These are phyloP conservation scores for Mastigias papua DNA, from an alignment of 30 jellyfish, hydroid and myxozoan species.

Conservation along the genomic window DNA sequence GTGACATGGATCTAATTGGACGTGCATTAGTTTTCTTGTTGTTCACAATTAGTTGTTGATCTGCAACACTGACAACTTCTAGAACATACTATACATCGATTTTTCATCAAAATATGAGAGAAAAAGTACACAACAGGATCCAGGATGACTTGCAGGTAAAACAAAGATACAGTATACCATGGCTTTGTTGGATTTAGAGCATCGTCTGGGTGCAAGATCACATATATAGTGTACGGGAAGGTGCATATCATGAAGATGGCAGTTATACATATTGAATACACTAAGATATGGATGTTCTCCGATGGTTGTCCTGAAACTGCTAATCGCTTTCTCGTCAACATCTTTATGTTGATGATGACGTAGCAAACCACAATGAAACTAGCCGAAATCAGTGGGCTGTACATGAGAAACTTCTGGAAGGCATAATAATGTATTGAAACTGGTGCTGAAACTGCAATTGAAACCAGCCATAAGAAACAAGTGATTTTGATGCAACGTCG, in stretches of 20 bases:
- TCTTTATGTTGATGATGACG: neutral
- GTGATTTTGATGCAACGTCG: neutral
- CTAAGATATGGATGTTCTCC: neutral
- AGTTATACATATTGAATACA: neutral
- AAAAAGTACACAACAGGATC: slow-evolving; percentile 2
- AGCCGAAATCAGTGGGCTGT: neutral
- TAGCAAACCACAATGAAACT: neutral
- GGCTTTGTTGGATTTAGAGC: neutral
- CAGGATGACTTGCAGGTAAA: neutral
- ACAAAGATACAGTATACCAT: neutral
- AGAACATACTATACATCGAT: neutral
- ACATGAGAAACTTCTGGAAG: neutral
- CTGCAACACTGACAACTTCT: neutral
- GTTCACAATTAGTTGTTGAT: no score
- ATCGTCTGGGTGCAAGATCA: no score
- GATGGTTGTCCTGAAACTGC: neutral
- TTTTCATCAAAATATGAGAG: neutral
- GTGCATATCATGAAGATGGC: neutral
- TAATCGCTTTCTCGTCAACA: neutral
- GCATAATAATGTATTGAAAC: neutral
- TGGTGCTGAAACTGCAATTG: neutral
- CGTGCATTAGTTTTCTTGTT: no score
- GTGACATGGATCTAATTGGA: no score
- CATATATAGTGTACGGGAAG: neutral
- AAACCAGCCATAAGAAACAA: neutral